Base-by-base conservation (phyloP, 1,140 invertebrate genomes). In the Anadara kagoshimensis region DNA sequence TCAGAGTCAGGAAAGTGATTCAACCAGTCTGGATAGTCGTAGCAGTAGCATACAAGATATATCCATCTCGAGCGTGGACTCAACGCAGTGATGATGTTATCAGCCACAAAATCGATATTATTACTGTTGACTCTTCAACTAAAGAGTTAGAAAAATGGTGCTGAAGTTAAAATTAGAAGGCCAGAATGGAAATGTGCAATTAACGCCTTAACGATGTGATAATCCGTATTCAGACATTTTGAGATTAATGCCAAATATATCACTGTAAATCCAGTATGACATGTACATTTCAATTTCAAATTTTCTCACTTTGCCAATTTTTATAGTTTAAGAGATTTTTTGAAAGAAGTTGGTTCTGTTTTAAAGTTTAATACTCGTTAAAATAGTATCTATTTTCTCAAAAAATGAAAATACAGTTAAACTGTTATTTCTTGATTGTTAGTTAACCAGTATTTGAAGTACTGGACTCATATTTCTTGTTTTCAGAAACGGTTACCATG, bases 1-100 rank as follows among this genome's bases (percentile, higher is more conserved):
- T 22, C 78, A 76, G 49, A 82, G 79, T 71, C 94, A 95, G 84
- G 94, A 96, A 85, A 94, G 75, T 49, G 94, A 96, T 93, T 73
- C 73, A 73, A 93, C 94, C 29, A 95, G 93, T 84, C 87, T 94
- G 78, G 93, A 94, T 57, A 83, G 80, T 57, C 78, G 86, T 49
- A 81, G 78, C 85, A 94, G 93, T 68, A 81, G 53, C 47, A 56
- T 81, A 12, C 82, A 82, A 59, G 82, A 84, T 41, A 78, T 82
- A 61, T 81, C 79, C 47, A 75, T 62, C 24, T 79, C 79, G 5
- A 78, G 81, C 45, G 75, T 83, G 3, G 83, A 84, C 44, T 83
- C 83, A 16, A 75, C 77, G 14, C 69, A 79, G 29, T 81, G 53
- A 78, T n/a, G n/a, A n/a, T 64, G 24, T 29, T 41, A 69, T 69